Evolutionary conservation across 2,797 vertebrate genomes (phyloP).

Genomic region (Spea hammondii): DNA sequence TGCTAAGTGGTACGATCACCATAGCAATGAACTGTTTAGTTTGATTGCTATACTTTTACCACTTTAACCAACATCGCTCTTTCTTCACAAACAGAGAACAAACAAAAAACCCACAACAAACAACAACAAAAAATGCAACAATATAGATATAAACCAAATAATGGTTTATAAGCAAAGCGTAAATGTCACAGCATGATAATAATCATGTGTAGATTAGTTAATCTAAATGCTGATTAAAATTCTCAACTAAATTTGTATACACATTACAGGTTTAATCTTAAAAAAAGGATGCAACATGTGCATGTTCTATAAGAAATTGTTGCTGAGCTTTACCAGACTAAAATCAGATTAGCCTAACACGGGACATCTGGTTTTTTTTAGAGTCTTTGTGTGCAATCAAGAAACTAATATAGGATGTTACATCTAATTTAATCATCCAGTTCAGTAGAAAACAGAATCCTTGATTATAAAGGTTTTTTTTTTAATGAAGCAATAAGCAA

Average conservation of each 20-base stretch:
- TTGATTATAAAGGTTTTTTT: conserved; percentile 2
- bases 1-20: no score
- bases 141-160: no score
- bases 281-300: conserved; percentile 1
- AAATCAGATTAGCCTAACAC: neutral
- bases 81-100: no score
- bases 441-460: conserved; percentile 7
- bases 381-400: neutral
- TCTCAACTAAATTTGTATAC: neutral
- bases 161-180: no score
- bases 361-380: neutral
- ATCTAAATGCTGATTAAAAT: neutral
- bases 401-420: conserved; percentile 21
- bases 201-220: no score
- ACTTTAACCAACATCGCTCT: no score
- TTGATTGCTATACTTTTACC: no score
- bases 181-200: no score
- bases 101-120: no score
- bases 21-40: no score
- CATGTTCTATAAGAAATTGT: neutral
- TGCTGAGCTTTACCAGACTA: neutral
- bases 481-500: conserved; percentile 12
- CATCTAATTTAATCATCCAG: conserved; percentile 12
- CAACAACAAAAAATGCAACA: no score
- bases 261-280: neutral